Percentiles rank a stretch among this genome's conserved stretches.
phyloP scores from a whole-genome alignment of 2,797 vertebrate species.

The Pristis pectinata region DNA sequence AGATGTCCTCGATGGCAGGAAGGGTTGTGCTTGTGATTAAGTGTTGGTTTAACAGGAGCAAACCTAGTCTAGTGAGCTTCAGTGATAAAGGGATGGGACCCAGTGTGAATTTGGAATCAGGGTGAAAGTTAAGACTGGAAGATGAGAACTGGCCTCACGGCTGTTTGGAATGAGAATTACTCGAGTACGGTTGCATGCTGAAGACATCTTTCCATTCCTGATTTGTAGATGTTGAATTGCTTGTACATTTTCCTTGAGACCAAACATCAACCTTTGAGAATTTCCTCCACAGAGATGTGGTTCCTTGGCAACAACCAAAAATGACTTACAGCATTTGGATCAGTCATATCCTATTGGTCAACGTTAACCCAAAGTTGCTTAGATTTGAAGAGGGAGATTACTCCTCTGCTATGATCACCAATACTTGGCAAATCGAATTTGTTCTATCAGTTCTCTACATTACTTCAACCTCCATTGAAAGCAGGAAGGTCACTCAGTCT shows the following conservation, averaged over 20 bases:
- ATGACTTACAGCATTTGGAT: neutral
- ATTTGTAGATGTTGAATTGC: neutral
- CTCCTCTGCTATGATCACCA: neutral
- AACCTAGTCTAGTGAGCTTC: neutral
- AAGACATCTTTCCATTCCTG: neutral
- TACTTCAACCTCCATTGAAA: neutral
- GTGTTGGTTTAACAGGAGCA: neutral
- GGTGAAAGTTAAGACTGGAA: neutral
- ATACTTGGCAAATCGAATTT: neutral
- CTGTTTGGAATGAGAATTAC: neutral
- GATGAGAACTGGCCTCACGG: neutral
- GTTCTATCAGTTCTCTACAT: neutral
- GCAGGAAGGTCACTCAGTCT: slow-evolving; percentile 12
- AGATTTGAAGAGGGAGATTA: neutral
- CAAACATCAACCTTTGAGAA: neutral
- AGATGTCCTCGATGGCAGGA: too few relatives aligned
- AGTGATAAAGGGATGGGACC: neutral
- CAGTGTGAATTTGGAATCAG: too few relatives aligned
- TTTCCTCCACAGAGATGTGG: neutral
- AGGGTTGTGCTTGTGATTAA: too few relatives aligned
- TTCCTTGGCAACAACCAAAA: neutral
- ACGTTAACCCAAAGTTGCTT: neutral
- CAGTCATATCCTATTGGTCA: neutral
- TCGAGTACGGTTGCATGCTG: neutral
- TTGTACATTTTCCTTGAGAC: neutral